phyloP scores from a whole-genome alignment of 92 coral and sea anemone species.

The Porites cylindrica region DNA sequence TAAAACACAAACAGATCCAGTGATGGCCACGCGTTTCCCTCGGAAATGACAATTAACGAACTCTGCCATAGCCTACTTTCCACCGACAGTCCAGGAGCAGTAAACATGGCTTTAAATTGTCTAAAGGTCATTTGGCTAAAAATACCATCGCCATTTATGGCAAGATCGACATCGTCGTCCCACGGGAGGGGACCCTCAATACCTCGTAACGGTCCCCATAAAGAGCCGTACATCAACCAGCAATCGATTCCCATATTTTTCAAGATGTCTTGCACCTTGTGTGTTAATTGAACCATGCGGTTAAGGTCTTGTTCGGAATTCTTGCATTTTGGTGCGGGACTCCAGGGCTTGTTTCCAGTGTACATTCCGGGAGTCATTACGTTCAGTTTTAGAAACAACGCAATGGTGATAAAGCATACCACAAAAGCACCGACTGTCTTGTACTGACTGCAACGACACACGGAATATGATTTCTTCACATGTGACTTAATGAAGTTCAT shows the following conservation, averaged over 20 bases:
- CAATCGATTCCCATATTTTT: conserved; percentile 19
- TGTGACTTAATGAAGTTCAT: background rate
- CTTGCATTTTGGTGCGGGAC: background rate
- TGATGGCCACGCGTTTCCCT: background rate
- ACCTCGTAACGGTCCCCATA: conserved; percentile 50
- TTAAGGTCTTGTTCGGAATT: background rate
- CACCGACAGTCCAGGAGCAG: background rate
- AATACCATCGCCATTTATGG: conserved; percentile 6
- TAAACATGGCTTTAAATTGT: conserved; percentile 1
- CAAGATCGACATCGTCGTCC: conserved; percentile 45
- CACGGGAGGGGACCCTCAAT: conserved; percentile 48
- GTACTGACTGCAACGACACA: background rate
- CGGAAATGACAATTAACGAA: background rate
- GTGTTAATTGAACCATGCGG: background rate
- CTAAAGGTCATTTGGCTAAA: background rate
- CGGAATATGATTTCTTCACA: background rate
- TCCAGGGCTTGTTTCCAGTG: background rate
- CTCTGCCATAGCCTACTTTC: background rate
- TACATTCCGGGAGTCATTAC: background rate
- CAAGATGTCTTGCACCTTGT: conserved; percentile 22
- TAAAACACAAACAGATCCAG: background rate
- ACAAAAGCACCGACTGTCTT: background rate
- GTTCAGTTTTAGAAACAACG: background rate
- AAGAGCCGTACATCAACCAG: conserved; percentile 43
- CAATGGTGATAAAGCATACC: background rate